Conservation (phyloP, 2,797 vertebrate species). For the Anniella stebbinsi region DNA sequence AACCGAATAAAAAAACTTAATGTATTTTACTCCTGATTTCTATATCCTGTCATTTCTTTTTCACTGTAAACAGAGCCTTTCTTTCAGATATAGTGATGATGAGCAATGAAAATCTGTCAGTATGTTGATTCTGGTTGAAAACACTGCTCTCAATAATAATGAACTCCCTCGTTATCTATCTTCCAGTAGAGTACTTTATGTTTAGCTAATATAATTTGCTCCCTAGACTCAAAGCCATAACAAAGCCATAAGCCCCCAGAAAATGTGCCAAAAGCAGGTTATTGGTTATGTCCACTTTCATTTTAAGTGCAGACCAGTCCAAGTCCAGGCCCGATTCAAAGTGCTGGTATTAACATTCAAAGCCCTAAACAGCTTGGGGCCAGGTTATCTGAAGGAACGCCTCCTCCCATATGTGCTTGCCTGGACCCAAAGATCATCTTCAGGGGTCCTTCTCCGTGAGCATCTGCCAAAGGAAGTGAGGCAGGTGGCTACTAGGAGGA, state of each 20-base stretch:
- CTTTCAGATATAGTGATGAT: slow-evolving; percentile 44
- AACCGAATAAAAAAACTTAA: too few relatives aligned
- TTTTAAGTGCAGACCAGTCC: slow-evolving; percentile 3
- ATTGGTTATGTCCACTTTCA: not conserved
- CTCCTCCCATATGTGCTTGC: too few relatives aligned
- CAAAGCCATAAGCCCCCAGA: not conserved
- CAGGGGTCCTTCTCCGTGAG: too few relatives aligned
- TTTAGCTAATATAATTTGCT: not conserved
- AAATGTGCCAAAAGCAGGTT: not conserved
- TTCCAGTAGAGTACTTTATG: not conserved
- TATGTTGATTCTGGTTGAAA: slow-evolving; percentile 46
- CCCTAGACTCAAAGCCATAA: not conserved
- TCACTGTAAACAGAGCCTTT: slow-evolving; percentile 36
- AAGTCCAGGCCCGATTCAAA: too few relatives aligned
- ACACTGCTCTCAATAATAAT: not conserved
- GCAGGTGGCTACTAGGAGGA: too few relatives aligned
- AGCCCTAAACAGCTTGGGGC: too few relatives aligned
- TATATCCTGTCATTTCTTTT: not conserved
- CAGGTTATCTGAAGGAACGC: too few relatives aligned
- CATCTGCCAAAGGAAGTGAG: too few relatives aligned
- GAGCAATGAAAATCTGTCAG: not conserved
- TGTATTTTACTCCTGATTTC: not conserved
- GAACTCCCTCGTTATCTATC: not conserved
- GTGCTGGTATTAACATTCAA: too few relatives aligned
- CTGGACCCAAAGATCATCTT: too few relatives aligned